Evolutionary conservation across 2,888 invertebrate genomes (phyloP).

Genomic region (Zygogramma bicolorata): DNA sequence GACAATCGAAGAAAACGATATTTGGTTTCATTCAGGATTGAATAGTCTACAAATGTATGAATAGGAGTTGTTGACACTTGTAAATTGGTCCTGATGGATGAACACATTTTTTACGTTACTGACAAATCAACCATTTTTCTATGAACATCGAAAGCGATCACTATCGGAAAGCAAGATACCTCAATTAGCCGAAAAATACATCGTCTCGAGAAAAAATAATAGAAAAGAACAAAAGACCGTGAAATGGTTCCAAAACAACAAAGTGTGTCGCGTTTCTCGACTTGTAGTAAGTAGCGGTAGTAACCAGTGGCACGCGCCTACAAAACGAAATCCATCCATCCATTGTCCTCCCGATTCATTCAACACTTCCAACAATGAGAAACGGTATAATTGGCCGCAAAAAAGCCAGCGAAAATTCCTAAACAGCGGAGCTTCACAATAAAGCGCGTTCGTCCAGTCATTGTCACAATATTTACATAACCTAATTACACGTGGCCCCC

Average conservation of each 20-base stretch:
- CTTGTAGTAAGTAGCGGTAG: too few relatives aligned
- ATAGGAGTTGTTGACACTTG: too few relatives aligned
- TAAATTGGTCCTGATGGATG: too few relatives aligned
- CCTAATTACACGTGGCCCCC: constrained; percentile 29
- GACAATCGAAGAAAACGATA: too few relatives aligned
- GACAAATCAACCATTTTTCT: too few relatives aligned
- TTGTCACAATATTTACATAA: constrained; percentile 34
- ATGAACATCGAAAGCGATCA: too few relatives aligned
- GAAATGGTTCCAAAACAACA: constrained; percentile 1
- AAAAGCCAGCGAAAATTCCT: constrained; percentile 9
- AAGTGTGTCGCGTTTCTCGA: constrained; percentile 1
- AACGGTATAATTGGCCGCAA: constrained; percentile 17
- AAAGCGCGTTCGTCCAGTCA: constrained; percentile 6
- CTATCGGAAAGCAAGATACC: too few relatives aligned
- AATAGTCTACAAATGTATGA: too few relatives aligned
- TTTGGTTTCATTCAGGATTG: too few relatives aligned
- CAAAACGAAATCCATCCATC: constrained; percentile 20
- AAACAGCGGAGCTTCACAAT: constrained; percentile 4
- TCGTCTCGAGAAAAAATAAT: not conserved
- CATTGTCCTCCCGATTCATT: constrained; percentile 24
- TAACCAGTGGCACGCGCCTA: constrained; percentile 16
- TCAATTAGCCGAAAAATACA: not conserved
- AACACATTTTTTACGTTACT: too few relatives aligned
- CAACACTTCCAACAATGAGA: constrained; percentile 21
- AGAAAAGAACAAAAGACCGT: not conserved